Evolutionary conservation across 2,113 vertebrate species (phyloP), one percentile per base, ranked within the genome.

Genomic region (Anoplopoma fimbria): DNA sequence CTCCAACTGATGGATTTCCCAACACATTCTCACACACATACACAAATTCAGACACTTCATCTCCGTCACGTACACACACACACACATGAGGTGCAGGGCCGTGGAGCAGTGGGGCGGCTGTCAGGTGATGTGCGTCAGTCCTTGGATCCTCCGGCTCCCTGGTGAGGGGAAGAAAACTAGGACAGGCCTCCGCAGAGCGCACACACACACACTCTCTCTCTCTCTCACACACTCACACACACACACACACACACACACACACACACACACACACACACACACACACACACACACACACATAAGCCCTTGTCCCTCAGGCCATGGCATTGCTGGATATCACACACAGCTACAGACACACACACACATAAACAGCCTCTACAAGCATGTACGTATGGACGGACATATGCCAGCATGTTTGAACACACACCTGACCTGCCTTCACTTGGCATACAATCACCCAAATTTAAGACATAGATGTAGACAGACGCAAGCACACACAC

Each of bases 101-200:
- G 75, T 81, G 89, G 91, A 93, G 93, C 93, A 85, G 81, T 90
- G 92, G 93, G 92, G 94, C 92, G 85, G 89, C 93, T 95, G 95
- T 96, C 95, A 95, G 95, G 95, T 96, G 95, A 95, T 95, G 92
- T 92, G 95, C 93, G 93, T 93, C 93, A 95, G 95, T 94, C 93
- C 93, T 95, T 94, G 95, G 94, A 95, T 95, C 92, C 94, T 89
- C 85, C 9, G 63, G 92, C 85, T 96, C 95, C 95, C 95, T 87
- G 91, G 95, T 91, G 95, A 94, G 92, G 89, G 89, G 87, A 91
- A 91, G 83, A 90, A 95, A 95, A 93, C 92, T 95, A 95, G 95
- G 95, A 95, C 95, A 96, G 94, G 95, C 93, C 95, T 95, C 95
- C 80, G 69, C 93, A 95, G 95, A 95, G 93, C 38, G 25, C 76